These are phyloP conservation scores for Idris sp. DNA, from an alignment of 1,140 invertebrate genomes.

Conservation along the genomic window DNA sequence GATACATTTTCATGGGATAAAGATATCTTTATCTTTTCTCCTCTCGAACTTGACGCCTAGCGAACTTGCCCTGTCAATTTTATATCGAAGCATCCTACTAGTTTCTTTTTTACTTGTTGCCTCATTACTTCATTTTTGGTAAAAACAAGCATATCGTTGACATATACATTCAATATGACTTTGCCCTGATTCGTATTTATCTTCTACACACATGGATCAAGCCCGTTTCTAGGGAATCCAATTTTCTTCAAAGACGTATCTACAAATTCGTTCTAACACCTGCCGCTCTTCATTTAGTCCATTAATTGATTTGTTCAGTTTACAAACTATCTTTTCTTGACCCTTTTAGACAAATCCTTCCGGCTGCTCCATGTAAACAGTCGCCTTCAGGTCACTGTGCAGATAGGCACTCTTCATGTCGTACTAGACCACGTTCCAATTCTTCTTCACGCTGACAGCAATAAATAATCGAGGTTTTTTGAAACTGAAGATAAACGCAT, in stretches of 20 bases:
- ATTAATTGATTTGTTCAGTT: conserved; percentile 68
- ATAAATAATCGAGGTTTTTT: conserved; percentile 43
- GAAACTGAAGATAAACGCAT: conserved; percentile 56
- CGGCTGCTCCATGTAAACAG: conserved; percentile 68
- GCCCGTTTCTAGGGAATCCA: conserved; percentile 24
- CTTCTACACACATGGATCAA: conserved; percentile 55
- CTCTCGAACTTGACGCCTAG: conserved; percentile 38
- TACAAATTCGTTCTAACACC: conserved; percentile 65
- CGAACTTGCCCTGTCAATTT: conserved; percentile 40
- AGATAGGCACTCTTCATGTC: conserved; percentile 65
- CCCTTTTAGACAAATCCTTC: conserved; percentile 58
- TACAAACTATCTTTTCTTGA: conserved; percentile 42
- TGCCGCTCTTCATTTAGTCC: conserved; percentile 69
- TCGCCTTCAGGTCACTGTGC: conserved; percentile 69
- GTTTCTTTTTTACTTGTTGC: neutral
- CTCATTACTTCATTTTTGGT: conserved; percentile 28
- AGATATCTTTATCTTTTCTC: no score
- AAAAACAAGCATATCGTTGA: conserved; percentile 44
- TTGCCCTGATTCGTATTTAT: conserved; percentile 21
- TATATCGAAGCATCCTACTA: conserved; percentile 28
- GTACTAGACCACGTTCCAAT: conserved; percentile 25
- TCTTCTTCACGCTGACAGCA: conserved; percentile 16
- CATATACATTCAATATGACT: conserved; percentile 33
- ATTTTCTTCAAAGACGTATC: conserved; percentile 10
- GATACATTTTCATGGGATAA: no score